Evolutionary conservation across 2,113 vertebrate genomes (phyloP).

Genomic region (Datnioides undecimradiatus): DNA sequence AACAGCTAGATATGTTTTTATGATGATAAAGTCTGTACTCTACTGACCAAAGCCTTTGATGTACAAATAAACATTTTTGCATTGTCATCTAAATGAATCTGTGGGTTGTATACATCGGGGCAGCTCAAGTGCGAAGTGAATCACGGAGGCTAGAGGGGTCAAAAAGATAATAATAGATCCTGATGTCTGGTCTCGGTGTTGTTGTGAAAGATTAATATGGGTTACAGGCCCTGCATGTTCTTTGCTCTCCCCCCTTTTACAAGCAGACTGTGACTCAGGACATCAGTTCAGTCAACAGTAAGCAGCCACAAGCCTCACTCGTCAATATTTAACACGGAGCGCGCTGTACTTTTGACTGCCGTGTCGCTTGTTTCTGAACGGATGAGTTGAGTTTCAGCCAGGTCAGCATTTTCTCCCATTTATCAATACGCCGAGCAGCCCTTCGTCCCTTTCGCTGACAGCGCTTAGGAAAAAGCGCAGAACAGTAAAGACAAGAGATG

Average conservation of each 20-base stretch:
- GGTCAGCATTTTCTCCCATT: not conserved
- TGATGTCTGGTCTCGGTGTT: constrained; percentile 60
- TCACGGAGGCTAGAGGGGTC: constrained; percentile 41
- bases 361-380: constrained; percentile 19
- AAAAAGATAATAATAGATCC: constrained; percentile 69
- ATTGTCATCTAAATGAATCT: constrained; percentile 32
- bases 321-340: constrained; percentile 67
- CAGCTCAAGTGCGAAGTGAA: not conserved
- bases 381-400: constrained; percentile 20
- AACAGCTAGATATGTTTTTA: constrained; percentile 5
- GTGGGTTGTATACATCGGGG: constrained; percentile 16
- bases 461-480: constrained; percentile 3
- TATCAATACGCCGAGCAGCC: not conserved
- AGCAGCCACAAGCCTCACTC: constrained; percentile 45
- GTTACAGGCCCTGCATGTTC: constrained; percentile 48
- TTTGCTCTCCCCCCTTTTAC: constrained; percentile 28
- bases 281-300: constrained; percentile 38
- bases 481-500: not conserved
- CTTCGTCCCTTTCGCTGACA: constrained; percentile 13
- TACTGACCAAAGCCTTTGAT: constrained; percentile 10
- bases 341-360: constrained; percentile 47
- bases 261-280: constrained; percentile 39
- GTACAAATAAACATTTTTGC: constrained; percentile 57
- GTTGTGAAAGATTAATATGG: constrained; percentile 66
- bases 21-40: constrained; percentile 26